Evolutionary conservation across 2,113 vertebrate species (phyloP).

Genomic region (Podilymbus podiceps): DNA sequence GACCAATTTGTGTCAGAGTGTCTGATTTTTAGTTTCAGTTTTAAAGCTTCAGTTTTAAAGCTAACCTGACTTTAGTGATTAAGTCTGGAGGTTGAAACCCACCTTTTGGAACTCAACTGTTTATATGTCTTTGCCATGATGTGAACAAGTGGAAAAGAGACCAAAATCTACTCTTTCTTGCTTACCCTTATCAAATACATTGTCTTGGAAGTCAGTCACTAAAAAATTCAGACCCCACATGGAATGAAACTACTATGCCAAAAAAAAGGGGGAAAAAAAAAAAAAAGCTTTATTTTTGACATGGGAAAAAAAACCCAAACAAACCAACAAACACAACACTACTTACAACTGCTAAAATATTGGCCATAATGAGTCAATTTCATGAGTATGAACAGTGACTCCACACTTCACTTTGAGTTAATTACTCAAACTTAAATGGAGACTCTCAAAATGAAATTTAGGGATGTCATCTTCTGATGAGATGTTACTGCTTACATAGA

Average conservation of each 20-base stretch:
- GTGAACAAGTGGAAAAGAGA: not conserved
- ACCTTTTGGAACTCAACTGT: not conserved
- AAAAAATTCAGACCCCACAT: not conserved
- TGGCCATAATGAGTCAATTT: not conserved
- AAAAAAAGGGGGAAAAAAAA: not conserved
- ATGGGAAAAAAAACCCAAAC: too few relatives aligned
- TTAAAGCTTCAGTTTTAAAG: not conserved
- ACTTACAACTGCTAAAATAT: not conserved
- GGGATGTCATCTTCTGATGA: not conserved
- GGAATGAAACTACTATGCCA: not conserved
- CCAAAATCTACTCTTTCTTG: not conserved
- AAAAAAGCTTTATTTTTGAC: not conserved
- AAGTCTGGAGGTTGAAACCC: not conserved
- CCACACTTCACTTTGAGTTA: not conserved
- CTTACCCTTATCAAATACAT: not conserved
- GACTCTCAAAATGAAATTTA: not conserved
- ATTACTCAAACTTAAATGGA: not conserved
- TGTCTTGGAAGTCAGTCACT: not conserved
- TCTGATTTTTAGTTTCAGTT: not conserved
- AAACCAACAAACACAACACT: too few relatives aligned
- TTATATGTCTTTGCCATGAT: not conserved
- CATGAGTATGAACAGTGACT: not conserved
- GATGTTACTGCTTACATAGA: not conserved
- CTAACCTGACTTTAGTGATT: not conserved
- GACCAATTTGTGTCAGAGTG: accelerated